phyloP scores from a whole-genome alignment of 1,140 invertebrate species.

The Helicorthomorpha holstii region DNA sequence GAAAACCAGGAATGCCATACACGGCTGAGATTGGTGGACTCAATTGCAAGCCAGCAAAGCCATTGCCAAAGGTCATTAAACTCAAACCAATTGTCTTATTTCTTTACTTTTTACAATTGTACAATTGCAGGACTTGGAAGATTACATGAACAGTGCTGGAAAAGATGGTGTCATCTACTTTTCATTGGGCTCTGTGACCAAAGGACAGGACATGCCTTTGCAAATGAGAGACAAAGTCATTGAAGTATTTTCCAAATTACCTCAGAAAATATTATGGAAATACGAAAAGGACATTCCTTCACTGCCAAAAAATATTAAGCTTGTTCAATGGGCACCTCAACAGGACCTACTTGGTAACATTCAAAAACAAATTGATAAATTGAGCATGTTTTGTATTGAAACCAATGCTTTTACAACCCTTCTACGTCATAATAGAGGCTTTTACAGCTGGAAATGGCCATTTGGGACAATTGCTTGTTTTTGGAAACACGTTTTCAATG shows the following conservation, averaged over 20 bases:
- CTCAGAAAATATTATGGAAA: constrained; percentile 10
- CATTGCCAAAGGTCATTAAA: not conserved
- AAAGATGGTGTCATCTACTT: constrained; percentile 38
- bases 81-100: no score
- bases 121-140: constrained; percentile 16
- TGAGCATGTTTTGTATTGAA: not conserved
- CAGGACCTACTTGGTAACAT: constrained; percentile 44
- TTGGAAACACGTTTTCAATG: no score
- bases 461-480: no score
- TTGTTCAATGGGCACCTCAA: constrained; percentile 48
- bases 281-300: constrained; percentile 20
- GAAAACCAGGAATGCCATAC: no score
- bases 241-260: constrained; percentile 8
- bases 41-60: not conserved
- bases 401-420: no score
- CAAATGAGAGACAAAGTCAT: constrained; percentile 8
- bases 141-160: constrained; percentile 14
- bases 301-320: constrained; percentile 34
- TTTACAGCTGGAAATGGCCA: no score
- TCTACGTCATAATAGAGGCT: no score
- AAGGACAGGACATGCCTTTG: constrained; percentile 31
- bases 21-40: not conserved
- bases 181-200: constrained; percentile 37
- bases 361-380: not conserved
- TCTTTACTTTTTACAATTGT: no score